Conservation (phyloP, 2,113 vertebrate species). For the Syngnathus typhle region DNA sequence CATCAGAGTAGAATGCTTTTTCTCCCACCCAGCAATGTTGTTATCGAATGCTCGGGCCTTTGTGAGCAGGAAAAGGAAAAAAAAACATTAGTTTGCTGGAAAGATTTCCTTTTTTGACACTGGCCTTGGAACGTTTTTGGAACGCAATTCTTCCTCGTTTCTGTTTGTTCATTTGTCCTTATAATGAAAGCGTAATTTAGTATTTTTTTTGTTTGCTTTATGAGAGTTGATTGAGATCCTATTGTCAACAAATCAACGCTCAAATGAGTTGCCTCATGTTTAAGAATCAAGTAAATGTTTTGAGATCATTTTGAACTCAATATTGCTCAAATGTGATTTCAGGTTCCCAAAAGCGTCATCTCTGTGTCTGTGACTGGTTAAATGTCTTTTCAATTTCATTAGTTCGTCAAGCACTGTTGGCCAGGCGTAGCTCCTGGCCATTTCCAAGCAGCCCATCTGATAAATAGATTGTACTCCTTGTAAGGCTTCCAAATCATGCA, state of each 20-base stretch:
- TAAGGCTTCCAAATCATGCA: neutral
- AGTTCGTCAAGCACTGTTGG: neutral
- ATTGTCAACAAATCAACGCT: no score
- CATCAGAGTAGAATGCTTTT: neutral
- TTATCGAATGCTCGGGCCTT: neutral
- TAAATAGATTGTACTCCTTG: neutral
- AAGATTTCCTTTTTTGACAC: no score
- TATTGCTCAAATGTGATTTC: no score
- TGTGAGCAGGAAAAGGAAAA: neutral
- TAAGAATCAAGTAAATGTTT: no score
- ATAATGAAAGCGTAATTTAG: no score
- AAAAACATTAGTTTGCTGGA: no score
- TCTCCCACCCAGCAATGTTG: no score
- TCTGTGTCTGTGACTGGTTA: neutral
- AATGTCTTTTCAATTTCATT: neutral
- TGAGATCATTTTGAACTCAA: no score
- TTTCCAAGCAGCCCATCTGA: neutral
- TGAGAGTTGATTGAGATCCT: no score
- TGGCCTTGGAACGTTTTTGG: neutral
- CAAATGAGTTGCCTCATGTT: no score
- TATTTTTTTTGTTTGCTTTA: no score
- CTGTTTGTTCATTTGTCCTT: no score
- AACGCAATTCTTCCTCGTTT: neutral
- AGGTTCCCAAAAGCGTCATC: neutral
- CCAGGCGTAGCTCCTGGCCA: neutral